Base-by-base conservation (phyloP, 2,888 invertebrate species). In the Hydrotaea cyrtoneurina region DNA sequence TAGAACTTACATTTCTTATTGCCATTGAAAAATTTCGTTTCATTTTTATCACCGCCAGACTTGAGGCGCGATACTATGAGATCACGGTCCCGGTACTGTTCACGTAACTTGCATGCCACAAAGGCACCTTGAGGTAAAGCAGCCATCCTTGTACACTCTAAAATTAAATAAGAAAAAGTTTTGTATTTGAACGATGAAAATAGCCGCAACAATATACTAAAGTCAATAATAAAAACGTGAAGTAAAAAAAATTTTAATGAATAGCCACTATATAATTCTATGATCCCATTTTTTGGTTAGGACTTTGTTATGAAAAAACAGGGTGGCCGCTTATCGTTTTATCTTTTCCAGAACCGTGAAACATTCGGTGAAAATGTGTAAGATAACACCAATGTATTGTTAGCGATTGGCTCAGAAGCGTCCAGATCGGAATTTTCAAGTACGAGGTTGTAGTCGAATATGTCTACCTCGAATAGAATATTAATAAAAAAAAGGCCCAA, bases 71-170 rank as follows among this genome's bases (percentile, higher is more conserved):
- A 93, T 53, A 94, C 86, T 86, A 94, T 93, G 92, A 94, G 93
- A 86, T 94, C 93, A 15, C 87, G 87, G 59, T 90, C 90, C 23
- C 87, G 88, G 75, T 89, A 89, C 77, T 88, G 87, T 36, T 89
- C 93, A 21, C 95, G 95, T 80, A 96, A 94, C 91, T 96, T 96
- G 86, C 94, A 93, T 13, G 95, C 95, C 15, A 95, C 95, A 91
- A 96, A 96, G n/a, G 95, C 95, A 53, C 95, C 95, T 87, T 96
- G 96, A 0, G 96, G 96, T 86, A 96, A 94, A n/a, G 95, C 94
- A 72, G 96, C 94, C 96, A 96, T 96, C 71, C 88, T 87, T 31
- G 73, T 66, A 62, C 87, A 87, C 59, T 83, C 87, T 87, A 43
- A 57, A 77, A 78, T 26, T 11, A 66, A 55, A 74, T 55, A n/a